Conservation (phyloP, 2,797 vertebrate species). For the Alectoris magna region DNA sequence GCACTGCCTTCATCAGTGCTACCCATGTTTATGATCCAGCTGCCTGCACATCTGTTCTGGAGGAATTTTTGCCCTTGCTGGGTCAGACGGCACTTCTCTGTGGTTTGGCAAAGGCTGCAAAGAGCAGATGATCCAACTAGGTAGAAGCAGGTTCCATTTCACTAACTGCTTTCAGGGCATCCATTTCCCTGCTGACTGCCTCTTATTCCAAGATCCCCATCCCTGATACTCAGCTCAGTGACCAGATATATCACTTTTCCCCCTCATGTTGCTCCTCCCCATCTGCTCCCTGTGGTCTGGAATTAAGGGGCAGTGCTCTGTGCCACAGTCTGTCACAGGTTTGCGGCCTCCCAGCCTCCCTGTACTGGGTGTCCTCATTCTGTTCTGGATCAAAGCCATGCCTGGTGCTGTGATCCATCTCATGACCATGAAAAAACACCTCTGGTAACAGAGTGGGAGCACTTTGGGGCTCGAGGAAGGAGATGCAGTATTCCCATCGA, state of each 20-base stretch:
- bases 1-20: not conserved
- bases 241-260: not conserved
- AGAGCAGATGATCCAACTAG: not conserved
- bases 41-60: not conserved
- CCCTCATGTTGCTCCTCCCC: not conserved
- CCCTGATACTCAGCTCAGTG: not conserved
- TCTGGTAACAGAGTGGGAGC: not conserved
- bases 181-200: not conserved
- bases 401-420: not conserved
- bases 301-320: not conserved
- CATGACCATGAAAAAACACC: not conserved
- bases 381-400: not conserved
- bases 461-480: not conserved
- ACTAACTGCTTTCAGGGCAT: not conserved
- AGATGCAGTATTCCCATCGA: not conserved
- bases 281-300: not conserved
- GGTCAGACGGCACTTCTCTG: not conserved
- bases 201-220: not conserved
- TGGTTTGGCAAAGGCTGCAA: not conserved
- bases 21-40: not conserved
- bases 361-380: not conserved
- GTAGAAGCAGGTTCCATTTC: not conserved
- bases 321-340: fast-evolving
- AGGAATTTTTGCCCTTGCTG: not conserved
- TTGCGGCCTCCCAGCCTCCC: not conserved